These are phyloP conservation scores for Epinephelus lanceolatus DNA, from an alignment of 2,113 vertebrate species.

Conservation along the genomic window DNA sequence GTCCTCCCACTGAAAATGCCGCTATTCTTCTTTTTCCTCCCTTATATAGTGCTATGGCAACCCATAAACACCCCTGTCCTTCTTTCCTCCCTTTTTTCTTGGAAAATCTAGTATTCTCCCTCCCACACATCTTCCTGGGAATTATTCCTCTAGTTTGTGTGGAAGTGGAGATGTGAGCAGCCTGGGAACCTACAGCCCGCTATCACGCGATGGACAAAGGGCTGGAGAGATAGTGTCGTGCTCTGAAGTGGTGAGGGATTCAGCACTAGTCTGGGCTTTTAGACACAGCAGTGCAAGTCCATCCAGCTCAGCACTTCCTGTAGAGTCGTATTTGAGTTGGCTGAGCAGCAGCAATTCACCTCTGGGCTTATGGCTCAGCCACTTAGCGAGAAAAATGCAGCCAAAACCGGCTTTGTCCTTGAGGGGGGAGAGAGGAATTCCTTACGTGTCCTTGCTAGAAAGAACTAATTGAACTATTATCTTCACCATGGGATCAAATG, in stretches of 20 bases:
- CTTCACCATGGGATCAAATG: conserved; percentile 45
- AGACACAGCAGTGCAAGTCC: conserved; percentile 44
- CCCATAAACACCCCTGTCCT: conserved; percentile 51
- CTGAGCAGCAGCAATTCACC: conserved; percentile 69
- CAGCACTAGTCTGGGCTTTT: conserved; percentile 49
- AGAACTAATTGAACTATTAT: conserved; percentile 44
- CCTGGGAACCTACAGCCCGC: conserved; percentile 4
- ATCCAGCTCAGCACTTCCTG: conserved; percentile 70
- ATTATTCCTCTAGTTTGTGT: conserved; percentile 34
- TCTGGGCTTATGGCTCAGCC: conserved; percentile 67
- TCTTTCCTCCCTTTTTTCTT: conserved; percentile 46
- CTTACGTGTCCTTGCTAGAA: conserved; percentile 43
- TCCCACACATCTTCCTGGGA: conserved; percentile 52
- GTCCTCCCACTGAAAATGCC: conserved; percentile 71
- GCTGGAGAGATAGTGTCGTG: conserved; percentile 30
- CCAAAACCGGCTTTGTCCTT: conserved; percentile 64
- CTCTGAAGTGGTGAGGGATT: conserved; percentile 44
- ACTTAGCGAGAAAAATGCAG: conserved; percentile 60
- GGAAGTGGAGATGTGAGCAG: conserved; percentile 27
- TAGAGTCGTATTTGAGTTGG: conserved; percentile 67
- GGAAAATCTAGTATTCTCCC: conserved; percentile 45
- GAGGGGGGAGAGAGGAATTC: conserved; percentile 44
- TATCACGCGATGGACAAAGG: conserved; percentile 51
- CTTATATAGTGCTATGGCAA: conserved; percentile 71
- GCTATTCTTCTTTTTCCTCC: conserved; percentile 67